These are phyloP conservation scores for Tapirus terrestris DNA, from an alignment of 2,113 vertebrate genomes.

Conservation along the genomic window DNA sequence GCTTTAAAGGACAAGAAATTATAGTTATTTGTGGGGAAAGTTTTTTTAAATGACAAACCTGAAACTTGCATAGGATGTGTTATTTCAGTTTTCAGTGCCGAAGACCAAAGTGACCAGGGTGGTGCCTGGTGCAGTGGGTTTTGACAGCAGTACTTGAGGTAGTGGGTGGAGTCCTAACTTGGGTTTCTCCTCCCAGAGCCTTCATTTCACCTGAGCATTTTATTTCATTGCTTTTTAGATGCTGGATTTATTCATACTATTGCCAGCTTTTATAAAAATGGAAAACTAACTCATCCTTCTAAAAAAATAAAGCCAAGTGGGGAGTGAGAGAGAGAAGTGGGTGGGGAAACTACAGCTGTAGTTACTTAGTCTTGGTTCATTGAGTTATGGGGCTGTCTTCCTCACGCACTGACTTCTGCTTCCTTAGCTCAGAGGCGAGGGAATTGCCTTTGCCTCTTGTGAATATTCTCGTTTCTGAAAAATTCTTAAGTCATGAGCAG, in stretches of 20 bases:
- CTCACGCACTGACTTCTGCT: not conserved
- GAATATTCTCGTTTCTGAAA: not conserved
- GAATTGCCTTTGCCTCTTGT: not conserved
- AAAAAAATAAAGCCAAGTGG: not conserved
- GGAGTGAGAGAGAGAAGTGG: not conserved
- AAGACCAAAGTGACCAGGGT: fast-evolving
- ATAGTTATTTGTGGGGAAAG: not conserved
- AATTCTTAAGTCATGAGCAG: not conserved
- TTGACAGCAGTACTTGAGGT: not conserved
- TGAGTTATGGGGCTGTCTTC: not conserved
- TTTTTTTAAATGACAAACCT: not conserved
- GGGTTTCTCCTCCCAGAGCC: not conserved
- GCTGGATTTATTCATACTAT: not conserved
- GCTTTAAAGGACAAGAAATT: not conserved
- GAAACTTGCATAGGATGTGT: not conserved
- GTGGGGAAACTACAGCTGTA: too few relatives aligned
- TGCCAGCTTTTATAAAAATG: not conserved
- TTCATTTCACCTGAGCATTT: not conserved
- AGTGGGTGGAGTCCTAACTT: not conserved
- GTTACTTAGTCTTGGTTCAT: not conserved
- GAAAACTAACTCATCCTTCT: not conserved
- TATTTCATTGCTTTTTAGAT: not conserved
- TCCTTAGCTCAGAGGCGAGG: not conserved
- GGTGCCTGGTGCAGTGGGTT: not conserved
- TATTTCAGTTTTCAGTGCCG: not conserved